Percentiles rank a stretch among this genome's conserved stretches.
phyloP scores from a whole-genome alignment of 92 coral and sea anemone species.

The Palythoa grandis region DNA sequence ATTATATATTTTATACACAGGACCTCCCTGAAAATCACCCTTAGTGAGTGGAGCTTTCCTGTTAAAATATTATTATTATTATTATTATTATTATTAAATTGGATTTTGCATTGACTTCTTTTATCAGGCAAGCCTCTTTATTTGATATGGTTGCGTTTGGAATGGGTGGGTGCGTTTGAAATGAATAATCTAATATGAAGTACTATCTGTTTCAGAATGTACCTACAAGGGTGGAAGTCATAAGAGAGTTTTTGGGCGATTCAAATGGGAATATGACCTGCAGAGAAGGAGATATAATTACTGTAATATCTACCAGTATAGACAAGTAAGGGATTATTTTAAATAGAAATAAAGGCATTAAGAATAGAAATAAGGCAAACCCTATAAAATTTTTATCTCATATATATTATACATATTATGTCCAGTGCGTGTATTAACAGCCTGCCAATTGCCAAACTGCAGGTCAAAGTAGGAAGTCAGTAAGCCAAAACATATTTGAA shows the following conservation, averaged over 20 bases:
- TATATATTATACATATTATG: not conserved
- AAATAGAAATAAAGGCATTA: not conserved
- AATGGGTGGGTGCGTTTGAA: not conserved
- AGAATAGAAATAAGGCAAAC: not conserved
- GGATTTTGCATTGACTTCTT: no score
- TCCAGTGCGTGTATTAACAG: no score
- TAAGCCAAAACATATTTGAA: no score
- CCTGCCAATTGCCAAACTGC: no score
- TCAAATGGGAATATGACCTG: slow-evolving; percentile 48
- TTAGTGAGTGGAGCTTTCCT: no score
- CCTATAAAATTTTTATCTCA: not conserved
- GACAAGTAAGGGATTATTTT: slow-evolving; percentile 5
- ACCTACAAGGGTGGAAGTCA: slow-evolving; percentile 68
- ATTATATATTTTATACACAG: no score
- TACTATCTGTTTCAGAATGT: slow-evolving; percentile 19
- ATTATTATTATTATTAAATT: no score
- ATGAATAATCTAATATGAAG: not conserved
- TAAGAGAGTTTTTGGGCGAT: slow-evolving; percentile 45
- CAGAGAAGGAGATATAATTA: slow-evolving; percentile 59
- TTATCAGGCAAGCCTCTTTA: no score
- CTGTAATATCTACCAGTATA: slow-evolving; percentile 57
- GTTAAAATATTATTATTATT: no score
- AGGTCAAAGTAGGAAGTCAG: no score
- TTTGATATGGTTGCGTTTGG: no score
- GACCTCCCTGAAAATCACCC: no score